Conservation (phyloP, 2,888 invertebrate genomes). For the Protonemura montana region DNA sequence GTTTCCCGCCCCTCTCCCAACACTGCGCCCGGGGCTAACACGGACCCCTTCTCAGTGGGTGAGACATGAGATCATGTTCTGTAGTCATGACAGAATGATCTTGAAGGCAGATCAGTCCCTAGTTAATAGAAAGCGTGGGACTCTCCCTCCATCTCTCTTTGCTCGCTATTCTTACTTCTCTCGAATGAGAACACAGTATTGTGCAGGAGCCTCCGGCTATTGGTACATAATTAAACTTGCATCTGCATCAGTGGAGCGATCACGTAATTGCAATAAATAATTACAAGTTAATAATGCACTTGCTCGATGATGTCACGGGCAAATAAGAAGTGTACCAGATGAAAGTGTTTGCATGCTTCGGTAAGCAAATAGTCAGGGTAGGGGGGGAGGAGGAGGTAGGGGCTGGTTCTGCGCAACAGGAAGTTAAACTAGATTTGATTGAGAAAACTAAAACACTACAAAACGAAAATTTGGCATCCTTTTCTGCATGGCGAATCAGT, state of each 20-base stretch:
- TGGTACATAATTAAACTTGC: conserved; percentile 7
- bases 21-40: background rate
- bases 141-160: background rate
- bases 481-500: too few relatives aligned
- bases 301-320: background rate
- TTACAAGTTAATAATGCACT: background rate
- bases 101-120: background rate
- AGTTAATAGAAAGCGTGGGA: background rate
- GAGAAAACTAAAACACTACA: too few relatives aligned
- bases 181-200: background rate
- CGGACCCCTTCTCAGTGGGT: background rate
- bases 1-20: background rate
- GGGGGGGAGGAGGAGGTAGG: too few relatives aligned
- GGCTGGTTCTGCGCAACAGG: too few relatives aligned
- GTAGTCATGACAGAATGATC: background rate
- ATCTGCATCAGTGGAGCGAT: background rate
- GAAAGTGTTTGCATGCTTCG: background rate
- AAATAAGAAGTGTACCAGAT: background rate
- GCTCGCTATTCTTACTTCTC: too few relatives aligned
- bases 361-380: too few relatives aligned
- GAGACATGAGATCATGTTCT: background rate
- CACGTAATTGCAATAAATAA: background rate
- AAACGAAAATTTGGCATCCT: too few relatives aligned
- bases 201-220: background rate
- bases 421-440: too few relatives aligned